Base-by-base conservation (phyloP, 53 echinoderm and acorn worm species). In the Echinarachnius parma region DNA sequence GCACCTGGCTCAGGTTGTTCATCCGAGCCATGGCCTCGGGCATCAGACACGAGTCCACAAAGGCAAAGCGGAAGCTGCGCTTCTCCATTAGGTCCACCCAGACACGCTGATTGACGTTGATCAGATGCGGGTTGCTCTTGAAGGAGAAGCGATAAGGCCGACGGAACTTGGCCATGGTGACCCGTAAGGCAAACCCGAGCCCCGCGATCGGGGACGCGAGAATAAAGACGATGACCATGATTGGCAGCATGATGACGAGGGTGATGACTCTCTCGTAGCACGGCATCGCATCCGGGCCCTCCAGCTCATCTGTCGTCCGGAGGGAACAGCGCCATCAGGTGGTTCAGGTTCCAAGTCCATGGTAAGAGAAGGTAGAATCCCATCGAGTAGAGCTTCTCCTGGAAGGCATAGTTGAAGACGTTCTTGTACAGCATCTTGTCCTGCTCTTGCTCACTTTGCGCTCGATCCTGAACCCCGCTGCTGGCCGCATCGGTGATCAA, bases 271-370 rank as follows among this genome's bases (percentile, higher is more conserved):
- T 55, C 32, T 81, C 91, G 27, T 80, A 84, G 48, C 88, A 88
- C 28, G 88, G 76, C 33, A 85, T 85, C 46, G 92, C 98, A 26
- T 85, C 88, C 53, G 84, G 85, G 18, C 83, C 79, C 44, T 85
- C 79, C 3, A 82, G 77, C 53, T 88, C 91, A 29, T 88, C 91
- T 5, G 91, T 66, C 18, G 91, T 86, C 59, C 84, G 64, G 26
- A 98, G 22, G n/a, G 39, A 90, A 80, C 46, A 88, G 66, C 21
- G 85, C 85, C 10, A 98, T 46, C 9, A 91, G 64, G n/a, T 87
- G 91, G 47, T 98, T 98, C 11, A 98, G 62, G 26, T 79, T 74
- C 98, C 98, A 98, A 21, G 79, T 76, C 90, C 98, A 98, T 34
- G 86, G 89, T 21, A 86, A 67, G 54, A 89, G 86, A 57, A 86